Base-by-base conservation (phyloP, 2,113 vertebrate species). In the Platycercus adscitus region DNA sequence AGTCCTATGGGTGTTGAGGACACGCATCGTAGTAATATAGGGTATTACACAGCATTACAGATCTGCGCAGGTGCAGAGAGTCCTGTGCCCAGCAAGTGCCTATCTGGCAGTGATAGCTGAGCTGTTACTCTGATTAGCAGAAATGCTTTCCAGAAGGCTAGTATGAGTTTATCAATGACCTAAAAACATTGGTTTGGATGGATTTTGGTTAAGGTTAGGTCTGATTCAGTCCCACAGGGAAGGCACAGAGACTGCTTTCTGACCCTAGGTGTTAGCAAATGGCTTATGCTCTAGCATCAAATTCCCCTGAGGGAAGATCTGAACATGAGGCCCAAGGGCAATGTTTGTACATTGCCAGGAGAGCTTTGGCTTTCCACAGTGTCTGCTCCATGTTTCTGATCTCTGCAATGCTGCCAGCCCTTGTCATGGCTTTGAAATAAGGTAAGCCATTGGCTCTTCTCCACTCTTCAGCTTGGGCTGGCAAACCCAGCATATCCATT, bases 31-130 rank as follows among this genome's bases (percentile, higher is more conserved):
- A 31, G 29, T 14, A 17, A 13, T 50, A 17, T 11, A 46, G 37
- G 25, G 9, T 41, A 20, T 26, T 52, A 28, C 10, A 25, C 13
- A 24, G 37, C 35, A 20, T 3, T 68, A 31, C 28, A 66, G 44
- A 13, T 46, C 18, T 52, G 69, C 9, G 21, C 17, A 16, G 19
- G 6, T 73, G 44, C 31, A 56, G 65, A 12, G 20, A 50, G 53
- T 31, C 28, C 41, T 41, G 43, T 56, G 17, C 43, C 56, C 1
- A 0, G 12, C 28, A 19, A 43, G 19, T 8, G 9, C 20, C 49
- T 56, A 1, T 15, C 29, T 46, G 55, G 29, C 0, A 0, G 17
- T 0, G 2, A 11, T 18, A 77, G 16, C 24, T 50, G 47, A 56
- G 33, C 37, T 73, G 25, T 75, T 79, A 29, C 7, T 58, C 37